Evolutionary conservation across 2,113 vertebrate species (phyloP), one percentile per base, ranked within the genome.

Genomic region (Tapirus terrestris): DNA sequence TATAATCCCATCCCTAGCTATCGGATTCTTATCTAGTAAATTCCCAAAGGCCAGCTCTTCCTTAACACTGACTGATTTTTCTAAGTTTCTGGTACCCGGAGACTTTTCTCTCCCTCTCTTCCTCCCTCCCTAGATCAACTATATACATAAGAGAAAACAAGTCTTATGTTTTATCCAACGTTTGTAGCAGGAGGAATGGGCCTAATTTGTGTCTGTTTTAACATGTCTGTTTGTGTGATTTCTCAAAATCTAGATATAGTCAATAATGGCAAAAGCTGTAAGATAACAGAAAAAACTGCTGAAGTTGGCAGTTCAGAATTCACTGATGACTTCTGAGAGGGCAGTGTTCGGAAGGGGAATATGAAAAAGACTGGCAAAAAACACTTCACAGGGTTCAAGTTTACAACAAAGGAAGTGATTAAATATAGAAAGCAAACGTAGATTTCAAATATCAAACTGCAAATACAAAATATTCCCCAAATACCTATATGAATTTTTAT

Each of bases 391-490:
- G 72, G 84, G 39, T 72, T 84, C 27, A 43, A 79, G 36, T 58
- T 18, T 33, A 43, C 8, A 92, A 92, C 48, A 96, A 93, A 92
- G 29, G 56, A 87, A 76, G 33, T 94, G 33, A 80, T 89, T 73
- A 67, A 70, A 80, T 65, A 75, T 4, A 92, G 39, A 93, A 91
- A 88, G 56, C 25, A 89, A 96, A 72, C 36, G 18, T 9, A 92
- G 33, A 65, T 87, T 95, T 96, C 95, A 97, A 88, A 10, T 88
- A 80, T 90, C 73, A 94, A 88, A 76, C 1, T 72, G 36, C 25
- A 88, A 96, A 80, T 51, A 86, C 2, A 77, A 95, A 97, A 81
- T 65, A 92, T 29, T 67, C n/a, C 53, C 56, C 39, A 89, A 91
- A 79, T 60, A 96, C 7, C 82, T 73, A 53, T 8, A 70, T 39